Evolutionary conservation across 2,888 invertebrate species (phyloP).

Genomic region (Willowsia nigromaculata): DNA sequence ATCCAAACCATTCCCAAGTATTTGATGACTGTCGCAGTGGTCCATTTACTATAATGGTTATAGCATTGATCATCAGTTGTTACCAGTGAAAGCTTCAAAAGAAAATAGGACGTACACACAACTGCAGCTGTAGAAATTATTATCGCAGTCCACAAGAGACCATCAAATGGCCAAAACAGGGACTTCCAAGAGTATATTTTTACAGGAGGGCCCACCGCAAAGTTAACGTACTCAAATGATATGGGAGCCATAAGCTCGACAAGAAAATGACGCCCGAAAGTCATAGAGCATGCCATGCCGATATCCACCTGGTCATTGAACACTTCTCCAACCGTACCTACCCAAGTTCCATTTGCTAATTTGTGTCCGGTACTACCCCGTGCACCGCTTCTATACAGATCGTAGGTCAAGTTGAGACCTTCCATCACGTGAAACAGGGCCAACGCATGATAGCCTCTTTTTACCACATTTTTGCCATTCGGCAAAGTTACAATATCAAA

Average conservation of each 20-base stretch:
- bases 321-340: constrained; percentile 39
- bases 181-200: constrained; percentile 29
- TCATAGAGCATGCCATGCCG: constrained; percentile 7
- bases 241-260: constrained; percentile 31
- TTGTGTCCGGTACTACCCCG: constrained; percentile 31
- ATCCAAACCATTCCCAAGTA: constrained; percentile 12
- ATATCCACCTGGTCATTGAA: background rate
- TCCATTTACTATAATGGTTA: background rate
- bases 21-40: background rate
- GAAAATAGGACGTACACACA: background rate
- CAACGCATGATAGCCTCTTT: constrained; percentile 4
- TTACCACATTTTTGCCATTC: background rate
- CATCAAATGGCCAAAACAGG: constrained; percentile 40
- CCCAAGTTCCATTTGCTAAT: constrained; percentile 41
- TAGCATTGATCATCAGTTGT: background rate
- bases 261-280: background rate
- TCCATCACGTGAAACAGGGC: constrained; percentile 4
- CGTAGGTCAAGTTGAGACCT: constrained; percentile 32
- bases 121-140: background rate
- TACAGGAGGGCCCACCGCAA: constrained; percentile 34
- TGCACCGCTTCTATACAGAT: background rate
- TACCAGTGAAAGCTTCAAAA: background rate
- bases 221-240: constrained; percentile 32
- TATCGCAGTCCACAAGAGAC: background rate
- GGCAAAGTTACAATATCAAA: constrained; percentile 14